A percentile compares a stretch with the other conserved stretches of the same genome.
Evolutionary conservation across 2,113 vertebrate species (phyloP).

Genomic region (Jacana jacana): DNA sequence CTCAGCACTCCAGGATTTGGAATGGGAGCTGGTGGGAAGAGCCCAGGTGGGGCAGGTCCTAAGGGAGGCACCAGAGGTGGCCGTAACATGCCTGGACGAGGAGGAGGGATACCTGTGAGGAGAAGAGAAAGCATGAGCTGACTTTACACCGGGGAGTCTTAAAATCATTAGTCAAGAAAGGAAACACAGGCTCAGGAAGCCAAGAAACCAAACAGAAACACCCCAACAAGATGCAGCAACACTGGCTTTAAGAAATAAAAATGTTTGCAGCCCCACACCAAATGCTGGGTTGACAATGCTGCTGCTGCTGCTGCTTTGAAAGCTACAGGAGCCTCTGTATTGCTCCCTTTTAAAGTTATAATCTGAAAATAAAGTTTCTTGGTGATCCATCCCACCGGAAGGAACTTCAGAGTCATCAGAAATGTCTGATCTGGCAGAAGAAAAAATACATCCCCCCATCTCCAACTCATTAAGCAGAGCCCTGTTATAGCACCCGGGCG

Average conservation of each 20-base stretch:
- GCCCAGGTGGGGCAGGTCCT: conserved; percentile 83
- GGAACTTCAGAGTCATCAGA: background rate
- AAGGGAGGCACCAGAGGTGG: conserved; percentile 82
- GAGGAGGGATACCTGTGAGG: conserved; percentile 89
- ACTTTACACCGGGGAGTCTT: background rate
- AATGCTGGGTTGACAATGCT: background rate
- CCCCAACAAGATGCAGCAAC: background rate
- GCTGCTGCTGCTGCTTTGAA: background rate
- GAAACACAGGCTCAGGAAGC: background rate
- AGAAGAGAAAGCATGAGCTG: background rate
- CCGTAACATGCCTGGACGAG: conserved; percentile 88
- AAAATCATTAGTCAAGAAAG: background rate
- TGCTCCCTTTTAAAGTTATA: background rate
- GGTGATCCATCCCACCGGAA: background rate
- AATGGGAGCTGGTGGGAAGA: conserved; percentile 88
- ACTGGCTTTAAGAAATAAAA: background rate
- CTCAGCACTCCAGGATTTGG: conserved; percentile 90
- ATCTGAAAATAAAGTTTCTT: background rate
- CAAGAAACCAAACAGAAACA: background rate
- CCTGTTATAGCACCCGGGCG: background rate
- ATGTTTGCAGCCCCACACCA: background rate
- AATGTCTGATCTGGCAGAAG: background rate
- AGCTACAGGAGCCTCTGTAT: background rate
- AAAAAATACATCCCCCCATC: background rate
- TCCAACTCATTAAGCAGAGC: background rate